These are phyloP conservation scores for Oedothorax gibbosus DNA, from an alignment of 1,140 invertebrate genomes.

Conservation along the genomic window DNA sequence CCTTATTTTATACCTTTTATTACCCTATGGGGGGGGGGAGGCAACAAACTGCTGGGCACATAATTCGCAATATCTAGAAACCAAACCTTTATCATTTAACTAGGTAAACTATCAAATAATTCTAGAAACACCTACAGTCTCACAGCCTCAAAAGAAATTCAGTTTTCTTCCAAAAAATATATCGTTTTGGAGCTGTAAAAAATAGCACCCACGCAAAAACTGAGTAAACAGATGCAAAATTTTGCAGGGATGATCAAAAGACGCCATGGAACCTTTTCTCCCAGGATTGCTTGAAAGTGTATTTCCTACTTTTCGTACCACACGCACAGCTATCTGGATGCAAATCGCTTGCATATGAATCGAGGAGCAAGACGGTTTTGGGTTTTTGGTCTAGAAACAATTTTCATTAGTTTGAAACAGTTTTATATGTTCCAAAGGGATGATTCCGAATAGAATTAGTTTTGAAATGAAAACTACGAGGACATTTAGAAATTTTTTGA, in stretches of 20 bases:
- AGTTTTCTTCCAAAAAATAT: background rate
- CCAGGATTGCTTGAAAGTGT: slow-evolving; percentile 3
- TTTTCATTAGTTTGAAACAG: too few species aligned
- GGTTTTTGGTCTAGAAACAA: slow-evolving; percentile 8
- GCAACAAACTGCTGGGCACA: too few species aligned
- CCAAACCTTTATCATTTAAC: too few species aligned
- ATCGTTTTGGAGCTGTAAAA: background rate
- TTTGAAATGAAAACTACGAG: too few species aligned
- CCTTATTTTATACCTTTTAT: too few species aligned
- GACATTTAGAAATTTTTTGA: too few species aligned
- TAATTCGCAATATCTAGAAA: too few species aligned
- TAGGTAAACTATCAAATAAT: background rate
- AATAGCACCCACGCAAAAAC: background rate
- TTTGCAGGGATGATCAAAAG: slow-evolving; percentile 14
- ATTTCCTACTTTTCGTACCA: slow-evolving; percentile 20
- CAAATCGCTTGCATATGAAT: slow-evolving; percentile 55
- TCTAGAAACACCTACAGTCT: background rate
- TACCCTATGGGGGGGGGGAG: too few species aligned
- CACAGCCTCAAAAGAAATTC: background rate
- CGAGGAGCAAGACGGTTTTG: slow-evolving; percentile 35
- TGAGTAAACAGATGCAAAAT: slow-evolving; percentile 26
- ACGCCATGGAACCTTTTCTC: background rate
- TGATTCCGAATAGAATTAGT: too few species aligned
- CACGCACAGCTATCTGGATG: slow-evolving; percentile 45
- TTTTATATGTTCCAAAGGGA: too few species aligned